Evolutionary conservation across 2,888 invertebrate species (phyloP).

Genomic region (Parnassius glacialis): DNA sequence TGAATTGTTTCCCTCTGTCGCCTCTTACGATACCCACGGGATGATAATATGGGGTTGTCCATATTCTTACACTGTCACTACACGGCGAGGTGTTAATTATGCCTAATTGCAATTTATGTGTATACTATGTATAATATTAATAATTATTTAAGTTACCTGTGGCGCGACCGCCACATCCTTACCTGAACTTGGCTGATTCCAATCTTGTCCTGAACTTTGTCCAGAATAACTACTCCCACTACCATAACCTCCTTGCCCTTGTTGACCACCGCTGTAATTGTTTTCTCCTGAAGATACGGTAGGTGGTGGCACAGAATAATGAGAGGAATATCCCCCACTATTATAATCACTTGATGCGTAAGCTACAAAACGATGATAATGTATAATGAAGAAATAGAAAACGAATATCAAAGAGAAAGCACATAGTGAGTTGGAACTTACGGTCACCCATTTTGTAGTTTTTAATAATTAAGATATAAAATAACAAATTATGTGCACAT

Average conservation of each 20-base stretch:
- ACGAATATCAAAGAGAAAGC: constrained; percentile 1
- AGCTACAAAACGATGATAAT: constrained; percentile 40
- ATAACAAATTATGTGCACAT: neutral
- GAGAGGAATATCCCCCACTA: constrained; percentile 64
- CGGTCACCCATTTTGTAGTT: constrained; percentile 45
- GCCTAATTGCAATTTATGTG: too few species aligned
- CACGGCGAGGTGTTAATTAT: too few species aligned
- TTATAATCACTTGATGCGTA: constrained; percentile 67
- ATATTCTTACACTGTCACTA: too few species aligned
- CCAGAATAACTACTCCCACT: constrained; percentile 52
- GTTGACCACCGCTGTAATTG: constrained; percentile 51
- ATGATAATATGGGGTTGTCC: too few species aligned
- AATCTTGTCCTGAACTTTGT: constrained; percentile 57
- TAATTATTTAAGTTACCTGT: too few species aligned
- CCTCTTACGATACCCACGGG: too few species aligned
- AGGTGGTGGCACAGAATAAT: constrained; percentile 74
- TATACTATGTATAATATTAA: too few species aligned
- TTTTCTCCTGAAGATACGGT: constrained; percentile 64
- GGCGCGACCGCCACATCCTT: constrained; percentile 21
- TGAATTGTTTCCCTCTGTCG: too few species aligned
- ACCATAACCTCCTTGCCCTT: constrained; percentile 58
- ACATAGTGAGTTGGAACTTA: constrained; percentile 37
- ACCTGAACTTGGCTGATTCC: constrained; percentile 60
- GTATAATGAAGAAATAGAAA: constrained; percentile 7
- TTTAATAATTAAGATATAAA: neutral